Percentiles rank a stretch among this genome's conserved stretches.
phyloP scores from a whole-genome alignment of 2,797 vertebrate genomes.

The Tragelaphus oryx region DNA sequence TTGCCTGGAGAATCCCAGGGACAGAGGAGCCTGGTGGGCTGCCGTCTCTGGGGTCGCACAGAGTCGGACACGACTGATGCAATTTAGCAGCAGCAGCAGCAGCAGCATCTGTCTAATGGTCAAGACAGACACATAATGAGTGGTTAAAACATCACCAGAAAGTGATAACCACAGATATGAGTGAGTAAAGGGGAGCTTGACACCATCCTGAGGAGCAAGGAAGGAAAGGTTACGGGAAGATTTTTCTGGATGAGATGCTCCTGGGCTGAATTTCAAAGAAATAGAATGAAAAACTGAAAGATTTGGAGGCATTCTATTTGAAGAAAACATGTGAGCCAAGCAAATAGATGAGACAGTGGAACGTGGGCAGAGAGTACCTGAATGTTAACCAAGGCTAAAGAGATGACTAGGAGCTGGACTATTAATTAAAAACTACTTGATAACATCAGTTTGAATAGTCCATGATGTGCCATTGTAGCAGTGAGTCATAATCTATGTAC shows the following conservation, averaged over 20 bases:
- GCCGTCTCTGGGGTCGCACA: too few relatives aligned
- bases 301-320: not conserved
- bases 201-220: not conserved
- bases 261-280: not conserved
- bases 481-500: not conserved
- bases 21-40: too few relatives aligned
- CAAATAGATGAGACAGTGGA: not conserved
- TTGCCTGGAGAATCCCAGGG: too few relatives aligned
- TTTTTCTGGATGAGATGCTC: not conserved
- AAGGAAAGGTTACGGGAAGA: not conserved
- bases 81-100: too few relatives aligned
- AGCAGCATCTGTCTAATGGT: not conserved
- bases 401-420: not conserved
- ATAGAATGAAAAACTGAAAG: not conserved
- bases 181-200: not conserved
- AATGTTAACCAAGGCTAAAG: not conserved
- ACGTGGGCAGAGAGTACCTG: not conserved
- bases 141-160: not conserved
- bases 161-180: not conserved
- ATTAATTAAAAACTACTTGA: not conserved
- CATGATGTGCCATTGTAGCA: not conserved
- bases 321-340: not conserved
- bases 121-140: not conserved
- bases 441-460: not conserved
- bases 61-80: too few relatives aligned